Conservation (phyloP, 2,888 invertebrate species). For the Himalopsyche anomala region DNA sequence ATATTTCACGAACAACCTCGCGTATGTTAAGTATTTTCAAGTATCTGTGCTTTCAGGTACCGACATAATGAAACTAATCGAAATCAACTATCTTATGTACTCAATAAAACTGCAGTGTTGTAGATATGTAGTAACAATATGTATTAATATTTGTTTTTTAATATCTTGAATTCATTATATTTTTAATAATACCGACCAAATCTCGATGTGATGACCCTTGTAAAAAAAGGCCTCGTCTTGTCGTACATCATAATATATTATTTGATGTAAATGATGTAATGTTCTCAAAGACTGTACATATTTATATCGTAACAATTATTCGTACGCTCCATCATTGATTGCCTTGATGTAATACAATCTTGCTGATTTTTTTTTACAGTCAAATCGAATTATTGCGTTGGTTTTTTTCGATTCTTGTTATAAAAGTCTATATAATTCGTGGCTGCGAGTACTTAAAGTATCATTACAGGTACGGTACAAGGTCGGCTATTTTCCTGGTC, state of each 20-base stretch:
- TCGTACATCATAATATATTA: neutral
- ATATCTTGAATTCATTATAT: too few species aligned
- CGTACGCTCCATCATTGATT: constrained; percentile 2
- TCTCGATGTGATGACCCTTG: neutral
- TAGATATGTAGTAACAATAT: too few species aligned
- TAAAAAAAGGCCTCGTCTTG: neutral
- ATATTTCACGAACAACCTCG: too few species aligned
- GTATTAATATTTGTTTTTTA: too few species aligned
- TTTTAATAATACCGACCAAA: too few species aligned
- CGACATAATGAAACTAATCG: too few species aligned
- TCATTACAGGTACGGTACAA: constrained; percentile 32
- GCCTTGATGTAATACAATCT: neutral
- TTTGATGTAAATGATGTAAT: constrained; percentile 28
- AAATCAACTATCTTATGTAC: too few species aligned
- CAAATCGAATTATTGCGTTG: constrained; percentile 27
- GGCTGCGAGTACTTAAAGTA: constrained; percentile 11
- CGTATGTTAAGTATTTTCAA: too few species aligned
- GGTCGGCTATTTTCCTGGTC: constrained; percentile 34
- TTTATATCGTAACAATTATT: neutral
- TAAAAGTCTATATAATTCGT: constrained; percentile 34
- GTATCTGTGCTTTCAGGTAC: too few species aligned
- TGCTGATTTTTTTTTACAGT: neutral
- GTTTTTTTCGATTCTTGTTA: constrained; percentile 7
- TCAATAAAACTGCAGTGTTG: too few species aligned
- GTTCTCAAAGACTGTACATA: neutral